Evolutionary conservation across 1,140 invertebrate species (phyloP).

Genomic region (Andricus grossulariae): DNA sequence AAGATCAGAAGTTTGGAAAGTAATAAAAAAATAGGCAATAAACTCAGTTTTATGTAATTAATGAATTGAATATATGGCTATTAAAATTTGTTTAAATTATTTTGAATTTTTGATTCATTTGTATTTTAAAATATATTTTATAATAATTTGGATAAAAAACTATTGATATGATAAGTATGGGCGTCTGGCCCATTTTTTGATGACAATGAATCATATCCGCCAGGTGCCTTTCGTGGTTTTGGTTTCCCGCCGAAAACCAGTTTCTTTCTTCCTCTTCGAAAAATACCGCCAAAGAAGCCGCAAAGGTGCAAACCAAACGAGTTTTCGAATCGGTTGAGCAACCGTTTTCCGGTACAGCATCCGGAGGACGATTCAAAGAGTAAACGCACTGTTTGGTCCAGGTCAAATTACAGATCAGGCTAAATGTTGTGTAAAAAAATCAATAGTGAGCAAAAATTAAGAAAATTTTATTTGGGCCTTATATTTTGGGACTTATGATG

Average conservation of each 20-base stretch:
- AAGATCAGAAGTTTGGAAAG: too few species aligned
- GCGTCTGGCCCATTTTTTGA: background rate
- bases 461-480: too few species aligned
- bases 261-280: conserved; percentile 17
- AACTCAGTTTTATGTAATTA: too few species aligned
- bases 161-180: background rate
- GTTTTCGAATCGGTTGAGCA: conserved; percentile 2
- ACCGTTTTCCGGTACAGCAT: conserved; percentile 9
- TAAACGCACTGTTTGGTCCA: too few species aligned
- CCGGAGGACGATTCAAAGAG: background rate
- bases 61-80: too few species aligned
- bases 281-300: background rate
- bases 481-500: too few species aligned
- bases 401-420: too few species aligned
- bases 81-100: too few species aligned
- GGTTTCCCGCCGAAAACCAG: conserved; percentile 41
- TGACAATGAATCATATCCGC: conserved; percentile 22
- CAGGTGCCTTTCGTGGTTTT: conserved; percentile 33
- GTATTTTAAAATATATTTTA: background rate
- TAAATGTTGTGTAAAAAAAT: too few species aligned
- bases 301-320: conserved; percentile 22
- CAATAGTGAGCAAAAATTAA: too few species aligned
- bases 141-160: background rate
- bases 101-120: too few species aligned
- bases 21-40: too few species aligned